Conservation (phyloP, 1,140 invertebrate genomes). For the Teleogryllus occipitalis region DNA sequence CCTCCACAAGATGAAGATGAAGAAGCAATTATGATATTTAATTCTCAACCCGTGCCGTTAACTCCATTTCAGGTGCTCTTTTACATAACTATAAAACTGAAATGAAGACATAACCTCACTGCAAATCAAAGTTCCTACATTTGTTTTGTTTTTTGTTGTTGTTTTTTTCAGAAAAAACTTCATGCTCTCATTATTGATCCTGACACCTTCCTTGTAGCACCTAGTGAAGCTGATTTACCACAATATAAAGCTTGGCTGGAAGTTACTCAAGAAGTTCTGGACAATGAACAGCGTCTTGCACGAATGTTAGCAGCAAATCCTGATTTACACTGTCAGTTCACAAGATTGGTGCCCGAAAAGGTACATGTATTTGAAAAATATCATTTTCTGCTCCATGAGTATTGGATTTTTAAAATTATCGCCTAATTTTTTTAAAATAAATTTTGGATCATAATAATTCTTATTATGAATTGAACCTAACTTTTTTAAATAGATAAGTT, state of each 20-base stretch:
- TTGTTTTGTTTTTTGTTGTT: neutral
- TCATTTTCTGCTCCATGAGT: too few species aligned
- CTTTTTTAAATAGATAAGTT: too few species aligned
- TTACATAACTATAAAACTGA: neutral
- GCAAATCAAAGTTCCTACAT: neutral
- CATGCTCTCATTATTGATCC: slow-evolving; percentile 38
- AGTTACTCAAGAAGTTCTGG: slow-evolving; percentile 39
- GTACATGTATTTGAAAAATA: slow-evolving; percentile 14
- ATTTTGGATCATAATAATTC: too few species aligned
- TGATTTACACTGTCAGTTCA: slow-evolving; percentile 41
- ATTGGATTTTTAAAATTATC: too few species aligned
- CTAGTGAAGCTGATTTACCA: slow-evolving; percentile 31
- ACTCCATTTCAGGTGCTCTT: slow-evolving; percentile 47
- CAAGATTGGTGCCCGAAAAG: slow-evolving; percentile 44
- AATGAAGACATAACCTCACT: neutral
- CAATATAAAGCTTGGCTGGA: slow-evolving; percentile 42
- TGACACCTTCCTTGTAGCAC: slow-evolving; percentile 38
- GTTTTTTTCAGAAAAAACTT: slow-evolving; percentile 25
- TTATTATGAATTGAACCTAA: too few species aligned
- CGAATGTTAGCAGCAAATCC: slow-evolving; percentile 39
- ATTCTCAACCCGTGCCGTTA: slow-evolving; percentile 48
- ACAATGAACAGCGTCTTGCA: slow-evolving; percentile 30
- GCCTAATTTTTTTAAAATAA: too few species aligned
- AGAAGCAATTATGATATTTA: slow-evolving; percentile 52
- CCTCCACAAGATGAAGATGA: slow-evolving; percentile 60